These are phyloP conservation scores for Drosophila jambulina DNA, from an alignment of 1,140 invertebrate genomes.

Conservation along the genomic window DNA sequence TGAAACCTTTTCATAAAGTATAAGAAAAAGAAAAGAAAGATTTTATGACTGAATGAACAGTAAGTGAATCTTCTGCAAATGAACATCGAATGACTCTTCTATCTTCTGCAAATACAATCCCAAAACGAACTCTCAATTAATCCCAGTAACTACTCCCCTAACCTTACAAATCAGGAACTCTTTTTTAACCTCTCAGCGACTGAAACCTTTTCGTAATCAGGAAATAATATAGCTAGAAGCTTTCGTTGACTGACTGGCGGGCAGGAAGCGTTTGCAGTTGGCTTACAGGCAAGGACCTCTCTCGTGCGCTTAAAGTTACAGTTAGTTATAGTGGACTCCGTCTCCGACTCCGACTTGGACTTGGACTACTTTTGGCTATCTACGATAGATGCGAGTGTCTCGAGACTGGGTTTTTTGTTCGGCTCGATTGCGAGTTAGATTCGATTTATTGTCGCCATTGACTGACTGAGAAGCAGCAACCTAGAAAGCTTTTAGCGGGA, in stretches of 20 bases:
- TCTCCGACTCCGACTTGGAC: slow-evolving; percentile 22
- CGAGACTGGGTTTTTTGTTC: slow-evolving; percentile 39
- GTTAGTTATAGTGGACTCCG: slow-evolving; percentile 35
- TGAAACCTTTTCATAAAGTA: background rate
- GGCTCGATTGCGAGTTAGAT: slow-evolving; percentile 47
- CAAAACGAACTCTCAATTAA: background rate
- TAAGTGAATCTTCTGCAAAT: background rate
- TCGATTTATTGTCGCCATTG: slow-evolving; percentile 79
- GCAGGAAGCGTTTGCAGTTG: slow-evolving; percentile 27
- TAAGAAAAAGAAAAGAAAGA: background rate
- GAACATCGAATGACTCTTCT: background rate
- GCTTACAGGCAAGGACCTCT: slow-evolving; percentile 32
- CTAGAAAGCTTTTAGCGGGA: slow-evolving; percentile 59
- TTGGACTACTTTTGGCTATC: slow-evolving; percentile 66
- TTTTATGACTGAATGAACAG: background rate
- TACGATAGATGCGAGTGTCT: slow-evolving; percentile 78
- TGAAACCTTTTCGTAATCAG: slow-evolving; percentile 17
- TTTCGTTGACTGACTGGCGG: slow-evolving; percentile 25
- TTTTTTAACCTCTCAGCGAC: background rate
- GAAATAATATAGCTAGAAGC: background rate
- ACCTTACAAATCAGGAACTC: background rate
- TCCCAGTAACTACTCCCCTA: background rate
- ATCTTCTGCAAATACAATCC: background rate
- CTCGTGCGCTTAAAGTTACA: slow-evolving; percentile 45
- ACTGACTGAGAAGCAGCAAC: slow-evolving; percentile 73